These are phyloP conservation scores for Rhincodon typus DNA, from an alignment of 2,797 vertebrate species.

Conservation along the genomic window DNA sequence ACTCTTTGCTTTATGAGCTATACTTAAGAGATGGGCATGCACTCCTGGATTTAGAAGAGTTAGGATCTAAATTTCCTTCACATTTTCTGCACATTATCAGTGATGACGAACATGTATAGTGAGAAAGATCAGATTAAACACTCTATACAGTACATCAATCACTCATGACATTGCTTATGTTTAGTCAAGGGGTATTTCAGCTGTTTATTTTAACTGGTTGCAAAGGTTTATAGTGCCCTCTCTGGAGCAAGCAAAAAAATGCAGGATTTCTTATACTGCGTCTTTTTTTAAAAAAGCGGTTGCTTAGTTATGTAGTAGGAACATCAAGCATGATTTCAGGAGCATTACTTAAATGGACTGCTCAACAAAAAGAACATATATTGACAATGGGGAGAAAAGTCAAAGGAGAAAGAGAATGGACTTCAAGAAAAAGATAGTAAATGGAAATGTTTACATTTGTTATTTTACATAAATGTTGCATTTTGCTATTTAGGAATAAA, in stretches of 20 bases:
- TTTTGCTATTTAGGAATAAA: background rate
- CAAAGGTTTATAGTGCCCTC: background rate
- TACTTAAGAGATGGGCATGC: background rate
- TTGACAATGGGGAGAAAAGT: background rate
- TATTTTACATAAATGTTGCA: background rate
- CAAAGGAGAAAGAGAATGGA: background rate
- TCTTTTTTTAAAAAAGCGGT: background rate
- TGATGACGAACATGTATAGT: background rate
- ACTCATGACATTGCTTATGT: too few relatives aligned
- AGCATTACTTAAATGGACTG: background rate
- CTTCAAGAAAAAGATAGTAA: background rate
- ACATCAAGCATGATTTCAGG: background rate
- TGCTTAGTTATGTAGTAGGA: background rate
- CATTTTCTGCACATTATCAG: background rate
- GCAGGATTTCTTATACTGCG: background rate
- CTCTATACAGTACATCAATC: background rate
- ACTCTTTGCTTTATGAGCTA: background rate
- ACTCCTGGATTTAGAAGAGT: background rate
- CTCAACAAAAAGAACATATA: background rate
- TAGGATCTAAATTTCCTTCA: background rate
- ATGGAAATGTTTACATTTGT: background rate
- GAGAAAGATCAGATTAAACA: background rate
- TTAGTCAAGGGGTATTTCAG: background rate
- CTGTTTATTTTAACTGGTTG: background rate
- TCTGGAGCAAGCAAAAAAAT: background rate